These are phyloP conservation scores for Dicrurus megarhynchus DNA, from an alignment of 2,113 vertebrate species.

Conservation along the genomic window DNA sequence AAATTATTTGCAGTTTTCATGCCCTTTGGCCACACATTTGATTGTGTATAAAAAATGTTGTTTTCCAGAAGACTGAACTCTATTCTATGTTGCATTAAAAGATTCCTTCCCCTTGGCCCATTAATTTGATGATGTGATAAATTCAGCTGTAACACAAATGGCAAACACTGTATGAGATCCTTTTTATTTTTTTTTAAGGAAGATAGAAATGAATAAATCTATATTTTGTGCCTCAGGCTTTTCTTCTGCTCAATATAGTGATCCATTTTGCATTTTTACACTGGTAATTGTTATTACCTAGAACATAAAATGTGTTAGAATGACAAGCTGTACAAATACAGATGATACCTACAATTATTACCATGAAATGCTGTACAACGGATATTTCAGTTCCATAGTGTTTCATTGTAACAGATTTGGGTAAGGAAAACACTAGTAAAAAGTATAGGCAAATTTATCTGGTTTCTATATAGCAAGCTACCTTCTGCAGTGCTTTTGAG, in stretches of 20 bases:
- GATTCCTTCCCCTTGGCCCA: background rate
- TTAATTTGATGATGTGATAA: background rate
- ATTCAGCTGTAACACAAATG: background rate
- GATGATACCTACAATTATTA: background rate
- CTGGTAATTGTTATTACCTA: background rate
- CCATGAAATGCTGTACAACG: background rate
- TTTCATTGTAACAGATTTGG: background rate
- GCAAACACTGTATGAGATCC: background rate
- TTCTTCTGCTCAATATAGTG: background rate
- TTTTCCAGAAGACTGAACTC: background rate
- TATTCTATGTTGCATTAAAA: background rate
- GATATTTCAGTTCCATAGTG: background rate
- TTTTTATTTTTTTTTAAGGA: background rate
- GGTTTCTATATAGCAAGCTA: background rate
- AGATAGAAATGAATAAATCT: background rate
- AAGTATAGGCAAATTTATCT: background rate
- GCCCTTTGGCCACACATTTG: background rate
- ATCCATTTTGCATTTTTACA: constrained; percentile 7
- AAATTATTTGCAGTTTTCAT: background rate
- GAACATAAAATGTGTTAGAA: background rate
- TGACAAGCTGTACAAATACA: background rate
- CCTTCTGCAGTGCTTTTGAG: background rate
- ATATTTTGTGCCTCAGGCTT: background rate
- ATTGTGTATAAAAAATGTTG: background rate
- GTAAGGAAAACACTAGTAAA: background rate